Evolutionary conservation across 2,888 invertebrate genomes (phyloP), one percentile per base, ranked within the genome.

Genomic region (Hirudinaria manillensis): DNA sequence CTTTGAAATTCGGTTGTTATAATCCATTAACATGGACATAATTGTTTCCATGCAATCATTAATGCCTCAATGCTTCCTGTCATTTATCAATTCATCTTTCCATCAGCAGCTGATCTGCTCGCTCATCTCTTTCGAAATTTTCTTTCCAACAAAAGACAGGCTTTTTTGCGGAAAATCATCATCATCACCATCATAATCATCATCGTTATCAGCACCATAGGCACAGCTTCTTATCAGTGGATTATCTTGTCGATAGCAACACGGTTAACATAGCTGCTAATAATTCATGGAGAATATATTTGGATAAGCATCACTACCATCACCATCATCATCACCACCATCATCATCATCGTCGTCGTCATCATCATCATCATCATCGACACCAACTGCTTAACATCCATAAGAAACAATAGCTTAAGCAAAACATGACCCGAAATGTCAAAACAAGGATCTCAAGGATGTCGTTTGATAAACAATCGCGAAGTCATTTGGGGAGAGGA

Each of bases 151-250:
- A 38, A 38, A 38, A 38, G 10, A 38, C 10, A 10, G 38, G 38
- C 10, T 38, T 38, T 38, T 38, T 38, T 38, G 3, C 10, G 10
- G 3, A 38, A 38, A 38, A 38, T 38, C 74, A 74, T 74, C 74
- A 74, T 67, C 74, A 74, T 74, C 74, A 65, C 55, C 66, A 73
- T 73, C 73, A 61, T 32, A 7, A 72, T 55, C 72, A 70, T 38
- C 24, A 68, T 68, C 36, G 24, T 29, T 21, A 36, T 68, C 36
- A 29, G 4, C 21, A 21, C 4, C 36, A 29, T 68, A 3, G 24
- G 3, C 21, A 36, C 36, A 6, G 24, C 10, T 24, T 61, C 24
- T 61, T 24, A 24, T 27, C 24, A 61, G 24, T 61, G 24, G 29
- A 3, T 24, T 29, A 27, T 27, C 24, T 6, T 10, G 32, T 34